A percentile compares a stretch with the other conserved stretches of the same genome.
Evolutionary conservation across 2,888 invertebrate genomes (phyloP).

Genomic region (Nycteola revayana): DNA sequence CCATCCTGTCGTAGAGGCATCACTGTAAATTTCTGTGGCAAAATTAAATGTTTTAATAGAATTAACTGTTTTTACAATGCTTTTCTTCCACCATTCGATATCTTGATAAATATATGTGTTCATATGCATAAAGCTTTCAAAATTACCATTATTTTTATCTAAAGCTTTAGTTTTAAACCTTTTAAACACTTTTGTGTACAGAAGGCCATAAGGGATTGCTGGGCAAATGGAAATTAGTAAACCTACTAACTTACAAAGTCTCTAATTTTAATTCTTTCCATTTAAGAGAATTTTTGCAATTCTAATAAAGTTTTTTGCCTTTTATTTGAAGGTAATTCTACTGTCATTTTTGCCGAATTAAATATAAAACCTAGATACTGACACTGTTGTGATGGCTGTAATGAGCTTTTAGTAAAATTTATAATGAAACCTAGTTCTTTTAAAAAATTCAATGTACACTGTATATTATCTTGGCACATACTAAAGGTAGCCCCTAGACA

Average conservation of each 20-base stretch:
- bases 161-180: conserved; percentile 15
- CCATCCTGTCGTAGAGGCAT: conserved; percentile 11
- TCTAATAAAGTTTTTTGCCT: conserved; percentile 4
- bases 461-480: conserved; percentile 1
- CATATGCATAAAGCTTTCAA: conserved; percentile 4
- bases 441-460: conserved; percentile 1
- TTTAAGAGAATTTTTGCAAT: conserved; percentile 6
- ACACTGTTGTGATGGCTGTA: conserved; percentile 7
- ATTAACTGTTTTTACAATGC: background rate
- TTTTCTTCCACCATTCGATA: conserved; percentile 7
- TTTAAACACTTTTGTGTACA: conserved; percentile 20
- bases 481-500: conserved; percentile 3
- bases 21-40: conserved; percentile 7
- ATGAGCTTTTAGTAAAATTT: conserved; percentile 12
- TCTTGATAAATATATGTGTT: conserved; percentile 1
- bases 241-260: conserved; percentile 17
- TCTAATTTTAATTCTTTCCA: conserved; percentile 5
- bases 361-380: conserved; percentile 18
- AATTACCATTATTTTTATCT: conserved; percentile 1
- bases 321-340: conserved; percentile 13
- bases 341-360: conserved; percentile 3
- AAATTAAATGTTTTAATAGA: background rate
- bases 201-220: conserved; percentile 16
- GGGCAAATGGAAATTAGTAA: conserved; percentile 18
- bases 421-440: conserved; percentile 14